A percentile compares a stretch with the other conserved stretches of the same genome.
phyloP scores from a whole-genome alignment of 2,113 vertebrate genomes.

The Chamaea fasciata region DNA sequence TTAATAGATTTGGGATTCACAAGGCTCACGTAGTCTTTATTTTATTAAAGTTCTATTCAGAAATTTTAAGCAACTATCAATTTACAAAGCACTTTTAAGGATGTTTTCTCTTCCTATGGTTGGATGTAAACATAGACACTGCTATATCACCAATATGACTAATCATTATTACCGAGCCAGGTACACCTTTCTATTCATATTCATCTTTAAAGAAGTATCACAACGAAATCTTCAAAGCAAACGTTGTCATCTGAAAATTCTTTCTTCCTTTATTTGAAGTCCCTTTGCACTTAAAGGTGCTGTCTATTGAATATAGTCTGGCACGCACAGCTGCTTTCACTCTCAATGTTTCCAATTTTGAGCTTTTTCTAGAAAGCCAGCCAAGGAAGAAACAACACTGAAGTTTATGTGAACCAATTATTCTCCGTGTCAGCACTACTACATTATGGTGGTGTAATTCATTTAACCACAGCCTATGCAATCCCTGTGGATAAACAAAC shows the following conservation, averaged over 20 bases:
- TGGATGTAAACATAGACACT: background rate
- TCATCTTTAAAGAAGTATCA: background rate
- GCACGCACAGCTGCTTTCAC: background rate
- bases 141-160: background rate
- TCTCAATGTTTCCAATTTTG: background rate
- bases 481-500: background rate
- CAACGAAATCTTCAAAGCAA: background rate
- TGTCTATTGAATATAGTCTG: background rate
- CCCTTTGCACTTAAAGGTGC: background rate
- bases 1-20: background rate
- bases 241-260: background rate
- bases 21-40: background rate
- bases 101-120: background rate
- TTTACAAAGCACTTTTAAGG: background rate
- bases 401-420: background rate
- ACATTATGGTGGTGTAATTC: background rate
- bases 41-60: background rate
- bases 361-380: background rate
- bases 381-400: background rate
- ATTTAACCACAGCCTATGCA: background rate
- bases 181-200: background rate
- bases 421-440: background rate
- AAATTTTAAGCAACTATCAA: background rate
- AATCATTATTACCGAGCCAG: background rate
- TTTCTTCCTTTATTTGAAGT: background rate